Conservation (phyloP, 2,113 vertebrate genomes). For the Onychostruthus taczanowskii region DNA sequence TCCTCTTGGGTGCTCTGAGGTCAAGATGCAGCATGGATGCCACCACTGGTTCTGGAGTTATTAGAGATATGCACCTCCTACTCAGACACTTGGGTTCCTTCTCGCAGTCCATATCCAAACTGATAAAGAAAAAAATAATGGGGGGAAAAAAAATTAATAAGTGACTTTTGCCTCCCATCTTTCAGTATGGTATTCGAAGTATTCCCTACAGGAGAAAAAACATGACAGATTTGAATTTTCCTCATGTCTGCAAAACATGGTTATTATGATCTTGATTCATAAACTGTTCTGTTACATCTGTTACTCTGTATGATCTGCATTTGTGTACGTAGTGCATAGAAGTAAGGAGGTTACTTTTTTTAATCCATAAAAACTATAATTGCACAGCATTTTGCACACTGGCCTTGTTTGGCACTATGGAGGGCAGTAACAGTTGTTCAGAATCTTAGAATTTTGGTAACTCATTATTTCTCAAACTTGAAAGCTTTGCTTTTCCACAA, state of each 20-base stretch:
- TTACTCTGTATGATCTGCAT: neutral
- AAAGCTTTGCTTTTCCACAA: neutral
- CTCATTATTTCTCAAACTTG: neutral
- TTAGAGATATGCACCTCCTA: too few species aligned
- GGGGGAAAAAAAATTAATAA: neutral
- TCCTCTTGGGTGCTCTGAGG: rapidly evolving
- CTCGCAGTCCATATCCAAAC: neutral
- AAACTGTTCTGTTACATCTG: neutral
- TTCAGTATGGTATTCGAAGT: neutral
- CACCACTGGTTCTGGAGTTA: neutral
- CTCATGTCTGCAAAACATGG: neutral
- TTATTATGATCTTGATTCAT: neutral
- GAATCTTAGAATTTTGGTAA: neutral
- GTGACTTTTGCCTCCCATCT: neutral
- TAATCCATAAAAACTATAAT: neutral
- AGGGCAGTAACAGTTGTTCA: neutral
- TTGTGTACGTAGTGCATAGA: neutral
- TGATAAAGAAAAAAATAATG: neutral
- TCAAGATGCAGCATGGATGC: neutral
- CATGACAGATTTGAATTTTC: neutral
- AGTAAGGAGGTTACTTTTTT: neutral
- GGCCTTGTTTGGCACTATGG: neutral
- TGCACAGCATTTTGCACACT: neutral
- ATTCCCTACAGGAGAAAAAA: neutral
- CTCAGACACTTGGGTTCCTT: neutral